Conservation (phyloP, 2,113 vertebrate genomes). For the Bucco capensis region DNA sequence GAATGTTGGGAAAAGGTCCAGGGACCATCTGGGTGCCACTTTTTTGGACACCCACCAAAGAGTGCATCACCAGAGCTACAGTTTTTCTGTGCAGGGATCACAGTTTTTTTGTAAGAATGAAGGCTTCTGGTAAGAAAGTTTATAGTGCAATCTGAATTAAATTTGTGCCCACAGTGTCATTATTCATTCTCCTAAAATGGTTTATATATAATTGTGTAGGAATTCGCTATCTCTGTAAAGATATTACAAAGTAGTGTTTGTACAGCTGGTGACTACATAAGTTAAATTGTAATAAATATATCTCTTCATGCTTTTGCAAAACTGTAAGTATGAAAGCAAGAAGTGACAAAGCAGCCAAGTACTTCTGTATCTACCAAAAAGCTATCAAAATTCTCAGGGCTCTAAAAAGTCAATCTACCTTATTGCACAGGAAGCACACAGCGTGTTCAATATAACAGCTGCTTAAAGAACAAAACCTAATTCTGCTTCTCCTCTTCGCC, state of each 20-base stretch:
- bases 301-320: background rate
- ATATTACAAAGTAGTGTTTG: background rate
- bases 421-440: background rate
- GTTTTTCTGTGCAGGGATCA: background rate
- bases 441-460: background rate
- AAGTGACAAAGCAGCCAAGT: background rate
- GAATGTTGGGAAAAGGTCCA: constrained; percentile 42
- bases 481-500: background rate
- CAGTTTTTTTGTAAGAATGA: constrained; percentile 23
- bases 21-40: background rate
- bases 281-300: background rate
- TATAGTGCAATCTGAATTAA: constrained; percentile 44
- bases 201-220: background rate
- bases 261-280: background rate
- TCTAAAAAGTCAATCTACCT: background rate
- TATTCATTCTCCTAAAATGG: constrained; percentile 20
- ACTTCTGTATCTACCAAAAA: background rate
- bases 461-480: background rate
- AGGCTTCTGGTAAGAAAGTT: constrained; percentile 49
- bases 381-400: background rate
- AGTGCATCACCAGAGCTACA: background rate
- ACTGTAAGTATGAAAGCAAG: background rate
- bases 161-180: constrained; percentile 53
- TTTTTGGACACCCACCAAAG: constrained; percentile 1
- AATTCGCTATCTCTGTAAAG: background rate